These are phyloP conservation scores for Entomyzon cyanotis DNA, from an alignment of 2,113 vertebrate genomes.

Conservation along the genomic window DNA sequence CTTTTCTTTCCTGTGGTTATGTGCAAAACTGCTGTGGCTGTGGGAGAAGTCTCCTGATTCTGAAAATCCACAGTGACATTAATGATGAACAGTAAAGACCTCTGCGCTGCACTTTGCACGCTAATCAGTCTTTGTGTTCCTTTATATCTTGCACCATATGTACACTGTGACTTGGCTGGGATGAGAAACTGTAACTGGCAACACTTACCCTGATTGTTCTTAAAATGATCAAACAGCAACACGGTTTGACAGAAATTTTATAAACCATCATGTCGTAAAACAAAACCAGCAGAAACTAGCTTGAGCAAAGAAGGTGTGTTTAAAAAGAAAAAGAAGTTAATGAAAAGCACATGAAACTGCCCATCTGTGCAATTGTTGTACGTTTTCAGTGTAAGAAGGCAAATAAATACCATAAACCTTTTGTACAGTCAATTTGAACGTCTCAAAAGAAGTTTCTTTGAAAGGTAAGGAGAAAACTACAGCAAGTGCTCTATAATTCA, in stretches of 20 bases:
- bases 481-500: neutral
- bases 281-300: slow-evolving; percentile 29
- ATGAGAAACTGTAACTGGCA: slow-evolving; percentile 17
- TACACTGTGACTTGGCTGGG: slow-evolving; percentile 16
- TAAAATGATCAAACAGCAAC: slow-evolving; percentile 43
- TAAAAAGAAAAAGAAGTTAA: neutral
- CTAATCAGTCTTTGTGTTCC: neutral
- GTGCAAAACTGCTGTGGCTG: neutral
- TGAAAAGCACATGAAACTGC: slow-evolving; percentile 32
- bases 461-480: neutral
- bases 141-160: neutral
- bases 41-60: neutral
- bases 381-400: neutral
- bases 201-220: slow-evolving; percentile 36
- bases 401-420: slow-evolving; percentile 17
- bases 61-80: slow-evolving; percentile 30
- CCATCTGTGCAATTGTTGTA: slow-evolving; percentile 17
- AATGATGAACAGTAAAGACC: neutral
- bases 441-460: neutral
- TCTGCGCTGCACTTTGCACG: neutral
- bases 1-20: neutral
- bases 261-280: slow-evolving; percentile 39
- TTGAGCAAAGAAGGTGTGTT: slow-evolving; percentile 32
- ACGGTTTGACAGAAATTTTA: slow-evolving; percentile 30
- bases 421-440: neutral